phyloP scores from a whole-genome alignment of 2,797 vertebrate species.

The Petrocephalus sullivani region DNA sequence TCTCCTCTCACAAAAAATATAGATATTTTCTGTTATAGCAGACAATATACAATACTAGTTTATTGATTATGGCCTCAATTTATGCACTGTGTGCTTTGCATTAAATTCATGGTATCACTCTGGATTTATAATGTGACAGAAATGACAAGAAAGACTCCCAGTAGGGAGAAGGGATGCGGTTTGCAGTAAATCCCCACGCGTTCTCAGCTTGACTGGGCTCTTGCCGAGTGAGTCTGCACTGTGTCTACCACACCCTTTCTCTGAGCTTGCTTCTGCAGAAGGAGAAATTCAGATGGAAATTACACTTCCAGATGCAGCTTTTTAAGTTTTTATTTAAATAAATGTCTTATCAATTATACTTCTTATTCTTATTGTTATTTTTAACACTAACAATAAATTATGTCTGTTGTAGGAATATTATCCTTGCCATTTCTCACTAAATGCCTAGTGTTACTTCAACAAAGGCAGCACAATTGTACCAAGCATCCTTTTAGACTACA shows the following conservation, averaged over 20 bases:
- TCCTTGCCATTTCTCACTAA: background rate
- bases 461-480: slow-evolving; percentile 27
- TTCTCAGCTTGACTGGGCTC: slow-evolving; percentile 44
- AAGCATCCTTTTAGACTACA: background rate
- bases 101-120: background rate
- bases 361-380: background rate
- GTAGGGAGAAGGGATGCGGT: slow-evolving; percentile 42
- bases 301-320: background rate
- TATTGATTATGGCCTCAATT: background rate
- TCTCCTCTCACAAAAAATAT: background rate
- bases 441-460: slow-evolving; percentile 25
- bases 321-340: background rate
- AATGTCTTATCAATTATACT: background rate
- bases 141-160: slow-evolving; percentile 31
- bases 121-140: background rate
- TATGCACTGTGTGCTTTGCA: background rate
- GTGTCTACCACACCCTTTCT: slow-evolving; percentile 67
- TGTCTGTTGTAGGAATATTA: background rate
- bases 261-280: slow-evolving; percentile 61
- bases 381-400: background rate
- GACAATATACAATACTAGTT: background rate
- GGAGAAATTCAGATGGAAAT: slow-evolving; percentile 28
- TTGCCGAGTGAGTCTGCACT: slow-evolving; percentile 49
- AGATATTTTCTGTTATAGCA: background rate
- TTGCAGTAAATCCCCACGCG: slow-evolving; percentile 45